A percentile compares a stretch with the other conserved stretches of the same genome.
These are phyloP conservation scores for Catocala fraxini DNA, from an alignment of 2,888 invertebrate species.

Conservation along the genomic window DNA sequence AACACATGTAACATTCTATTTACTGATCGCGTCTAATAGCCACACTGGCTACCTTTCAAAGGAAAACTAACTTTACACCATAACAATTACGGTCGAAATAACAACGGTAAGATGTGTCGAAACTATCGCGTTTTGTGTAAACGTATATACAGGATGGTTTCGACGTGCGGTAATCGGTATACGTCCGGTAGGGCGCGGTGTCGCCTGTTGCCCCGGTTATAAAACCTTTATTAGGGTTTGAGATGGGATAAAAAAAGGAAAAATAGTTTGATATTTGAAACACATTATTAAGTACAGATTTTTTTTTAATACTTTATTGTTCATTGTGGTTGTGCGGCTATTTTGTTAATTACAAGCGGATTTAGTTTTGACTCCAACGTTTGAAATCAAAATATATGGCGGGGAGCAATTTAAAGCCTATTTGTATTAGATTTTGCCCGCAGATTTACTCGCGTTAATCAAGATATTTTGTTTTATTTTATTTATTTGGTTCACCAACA, in stretches of 20 bases:
- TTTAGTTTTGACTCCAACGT: no score
- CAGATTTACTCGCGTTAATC: no score
- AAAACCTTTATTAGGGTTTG: slow-evolving; percentile 63
- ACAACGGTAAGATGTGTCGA: slow-evolving; percentile 13
- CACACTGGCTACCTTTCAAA: not conserved
- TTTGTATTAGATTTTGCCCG: no score
- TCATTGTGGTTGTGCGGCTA: not conserved
- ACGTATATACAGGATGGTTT: slow-evolving; percentile 56
- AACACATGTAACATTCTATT: slow-evolving; percentile 19
- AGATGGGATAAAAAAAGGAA: slow-evolving; percentile 50
- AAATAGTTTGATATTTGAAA: slow-evolving; percentile 52
- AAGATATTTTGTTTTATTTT: no score
- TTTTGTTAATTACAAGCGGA: not conserved
- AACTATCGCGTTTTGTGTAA: slow-evolving; percentile 53
- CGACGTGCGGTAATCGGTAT: slow-evolving; percentile 59
- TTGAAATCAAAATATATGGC: no score
- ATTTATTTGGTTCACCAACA: no score
- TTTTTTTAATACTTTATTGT: slow-evolving; percentile 7
- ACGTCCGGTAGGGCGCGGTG: slow-evolving; percentile 49
- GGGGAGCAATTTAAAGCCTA: no score
- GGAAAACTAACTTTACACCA: slow-evolving; percentile 9
- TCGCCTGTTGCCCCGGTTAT: slow-evolving; percentile 62
- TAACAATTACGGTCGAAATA: slow-evolving; percentile 20
- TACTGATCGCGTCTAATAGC: slow-evolving; percentile 28
- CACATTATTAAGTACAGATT: slow-evolving; percentile 37